phyloP scores from a whole-genome alignment of 1,140 invertebrate species.

The Drosophila lacteicornis region DNA sequence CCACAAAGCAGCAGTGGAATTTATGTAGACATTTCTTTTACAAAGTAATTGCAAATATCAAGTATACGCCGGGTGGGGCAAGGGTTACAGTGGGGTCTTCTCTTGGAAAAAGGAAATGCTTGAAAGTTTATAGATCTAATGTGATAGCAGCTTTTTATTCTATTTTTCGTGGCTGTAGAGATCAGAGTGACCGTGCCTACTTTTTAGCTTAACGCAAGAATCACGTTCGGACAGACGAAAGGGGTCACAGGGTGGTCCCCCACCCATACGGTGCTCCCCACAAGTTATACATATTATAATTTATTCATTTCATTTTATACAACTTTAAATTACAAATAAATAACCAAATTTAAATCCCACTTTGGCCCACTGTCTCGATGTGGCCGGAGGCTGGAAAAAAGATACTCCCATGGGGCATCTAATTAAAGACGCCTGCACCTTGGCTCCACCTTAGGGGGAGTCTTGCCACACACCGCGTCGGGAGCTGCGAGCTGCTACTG shows the following conservation, averaged over 20 bases:
- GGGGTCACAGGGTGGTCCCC: too few relatives aligned
- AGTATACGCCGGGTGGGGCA: slow-evolving; percentile 23
- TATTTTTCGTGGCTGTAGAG: too few relatives aligned
- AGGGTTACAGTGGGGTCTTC: too few relatives aligned
- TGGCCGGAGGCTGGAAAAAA: slow-evolving; percentile 28
- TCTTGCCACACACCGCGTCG: slow-evolving; percentile 48
- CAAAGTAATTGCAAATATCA: slow-evolving; percentile 40
- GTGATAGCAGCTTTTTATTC: too few relatives aligned
- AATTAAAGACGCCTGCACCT: slow-evolving; percentile 62
- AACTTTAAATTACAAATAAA: neutral
- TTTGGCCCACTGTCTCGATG: slow-evolving; percentile 33
- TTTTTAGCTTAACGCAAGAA: too few relatives aligned
- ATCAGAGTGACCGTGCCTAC: too few relatives aligned
- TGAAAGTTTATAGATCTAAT: too few relatives aligned
- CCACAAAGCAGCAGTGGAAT: slow-evolving; percentile 28
- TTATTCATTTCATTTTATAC: neutral
- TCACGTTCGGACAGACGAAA: too few relatives aligned
- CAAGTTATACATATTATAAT: neutral
- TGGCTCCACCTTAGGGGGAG: slow-evolving; percentile 32
- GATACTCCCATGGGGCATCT: slow-evolving; percentile 64
- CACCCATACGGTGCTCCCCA: too few relatives aligned
- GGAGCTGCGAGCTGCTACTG: slow-evolving; percentile 39
- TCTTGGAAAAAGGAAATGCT: neutral
- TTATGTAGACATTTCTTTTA: slow-evolving; percentile 35
- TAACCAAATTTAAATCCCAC: neutral